Conservation (phyloP, 2,888 invertebrate species). For the Dendrolimus houi region DNA sequence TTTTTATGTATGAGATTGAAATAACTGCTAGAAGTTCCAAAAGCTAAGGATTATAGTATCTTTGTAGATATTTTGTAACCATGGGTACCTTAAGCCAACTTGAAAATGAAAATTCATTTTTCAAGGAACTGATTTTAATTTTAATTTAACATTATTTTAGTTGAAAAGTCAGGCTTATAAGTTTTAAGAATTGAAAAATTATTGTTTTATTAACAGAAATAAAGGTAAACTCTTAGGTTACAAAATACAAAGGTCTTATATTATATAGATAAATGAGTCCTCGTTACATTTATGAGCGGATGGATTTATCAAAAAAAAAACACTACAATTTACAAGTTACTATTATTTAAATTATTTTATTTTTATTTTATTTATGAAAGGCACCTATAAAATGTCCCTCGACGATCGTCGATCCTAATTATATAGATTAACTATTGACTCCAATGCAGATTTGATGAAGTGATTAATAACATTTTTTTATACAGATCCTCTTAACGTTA, state of each 20-base stretch:
- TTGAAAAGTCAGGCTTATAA: too few relatives aligned
- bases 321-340: slow-evolving; percentile 59
- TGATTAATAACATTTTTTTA: not conserved
- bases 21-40: slow-evolving; percentile 15
- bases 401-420: slow-evolving; percentile 51
- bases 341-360: slow-evolving; percentile 49
- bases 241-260: slow-evolving; percentile 17
- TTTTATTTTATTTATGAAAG: slow-evolving; percentile 52
- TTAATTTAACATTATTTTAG: not conserved
- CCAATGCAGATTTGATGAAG: slow-evolving; percentile 27
- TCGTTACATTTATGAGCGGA: slow-evolving; percentile 50
- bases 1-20: slow-evolving; percentile 13
- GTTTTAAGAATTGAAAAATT: too few relatives aligned
- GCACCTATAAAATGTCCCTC: slow-evolving; percentile 70
- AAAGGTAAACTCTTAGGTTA: slow-evolving; percentile 1
- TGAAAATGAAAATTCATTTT: too few relatives aligned
- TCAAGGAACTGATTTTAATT: too few relatives aligned
- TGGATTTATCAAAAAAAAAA: slow-evolving; percentile 62
- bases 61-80: not conserved
- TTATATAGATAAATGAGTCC: slow-evolving; percentile 27
- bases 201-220: too few relatives aligned
- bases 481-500: slow-evolving; percentile 2
- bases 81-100: not conserved
- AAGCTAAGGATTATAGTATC: not conserved
- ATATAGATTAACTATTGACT: slow-evolving; percentile 42